Evolutionary conservation across 92 coral and sea anemone species (phyloP).

Genomic region (Actinostola sp.): DNA sequence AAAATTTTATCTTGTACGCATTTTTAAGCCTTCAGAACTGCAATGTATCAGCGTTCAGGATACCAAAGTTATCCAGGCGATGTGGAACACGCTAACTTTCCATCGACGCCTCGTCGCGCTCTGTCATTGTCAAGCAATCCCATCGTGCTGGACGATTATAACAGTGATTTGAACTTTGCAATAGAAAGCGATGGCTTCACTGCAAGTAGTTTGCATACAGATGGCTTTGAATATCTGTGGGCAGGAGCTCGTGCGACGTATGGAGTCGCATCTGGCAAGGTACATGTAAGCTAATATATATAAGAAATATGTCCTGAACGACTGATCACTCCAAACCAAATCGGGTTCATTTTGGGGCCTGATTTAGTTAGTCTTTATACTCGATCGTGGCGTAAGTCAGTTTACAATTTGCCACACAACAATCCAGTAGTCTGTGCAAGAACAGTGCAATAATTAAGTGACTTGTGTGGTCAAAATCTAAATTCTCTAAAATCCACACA

Average conservation of each 20-base stretch:
- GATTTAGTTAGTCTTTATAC: neutral
- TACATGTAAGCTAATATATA: no score
- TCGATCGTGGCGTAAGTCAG: neutral
- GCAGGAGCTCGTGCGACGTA: slow-evolving; percentile 94
- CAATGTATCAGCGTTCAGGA: neutral
- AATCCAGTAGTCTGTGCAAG: no score
- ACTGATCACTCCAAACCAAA: no score
- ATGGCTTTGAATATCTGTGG: slow-evolving; percentile 99
- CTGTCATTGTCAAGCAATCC: neutral
- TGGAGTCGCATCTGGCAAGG: slow-evolving; percentile 89
- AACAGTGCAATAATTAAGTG: no score
- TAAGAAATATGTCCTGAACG: no score
- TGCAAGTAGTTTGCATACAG: slow-evolving; percentile 71
- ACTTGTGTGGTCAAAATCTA: no score
- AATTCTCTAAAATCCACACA: no score
- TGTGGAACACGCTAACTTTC: neutral
- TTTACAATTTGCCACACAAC: no score
- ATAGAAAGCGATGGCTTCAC: slow-evolving; percentile 82
- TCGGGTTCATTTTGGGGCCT: no score
- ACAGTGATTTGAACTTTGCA: slow-evolving; percentile 93
- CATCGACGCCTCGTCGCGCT: neutral
- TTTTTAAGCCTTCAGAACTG: neutral
- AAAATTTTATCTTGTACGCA: no score
- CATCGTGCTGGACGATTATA: slow-evolving; percentile 76
- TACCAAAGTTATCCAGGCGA: neutral